Percentiles rank a stretch among this genome's conserved stretches.
Evolutionary conservation across 2,113 vertebrate species (phyloP).

Genomic region (Cebidichthys violaceus): DNA sequence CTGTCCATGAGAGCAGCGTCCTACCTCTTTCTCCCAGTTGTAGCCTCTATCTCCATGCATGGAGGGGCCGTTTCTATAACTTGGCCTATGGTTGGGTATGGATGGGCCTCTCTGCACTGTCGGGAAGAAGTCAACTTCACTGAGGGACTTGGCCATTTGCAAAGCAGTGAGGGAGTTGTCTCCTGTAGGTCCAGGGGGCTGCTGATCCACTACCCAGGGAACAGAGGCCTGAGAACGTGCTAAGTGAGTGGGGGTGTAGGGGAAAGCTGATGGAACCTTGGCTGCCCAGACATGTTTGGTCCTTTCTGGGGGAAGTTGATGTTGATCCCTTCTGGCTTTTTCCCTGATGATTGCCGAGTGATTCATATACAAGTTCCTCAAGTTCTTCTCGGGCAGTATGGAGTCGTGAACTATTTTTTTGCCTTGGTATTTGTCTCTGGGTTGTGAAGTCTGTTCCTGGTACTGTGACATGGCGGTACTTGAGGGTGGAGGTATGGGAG

Average conservation of each 20-base stretch:
- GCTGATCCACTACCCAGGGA: constrained; percentile 74
- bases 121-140: constrained; percentile 80
- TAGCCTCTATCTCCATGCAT: constrained; percentile 61
- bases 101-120: constrained; percentile 53
- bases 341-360: constrained; percentile 72
- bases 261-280: constrained; percentile 66
- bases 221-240: constrained; percentile 42
- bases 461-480: constrained; percentile 59
- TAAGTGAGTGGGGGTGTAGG: constrained; percentile 65
- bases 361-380: constrained; percentile 77
- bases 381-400: constrained; percentile 68
- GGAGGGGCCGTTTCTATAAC: constrained; percentile 71
- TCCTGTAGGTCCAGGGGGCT: constrained; percentile 58
- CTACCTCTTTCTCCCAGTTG: constrained; percentile 83
- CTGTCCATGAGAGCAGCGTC: background rate
- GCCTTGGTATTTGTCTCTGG: constrained; percentile 61
- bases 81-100: constrained; percentile 50
- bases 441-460: constrained; percentile 68
- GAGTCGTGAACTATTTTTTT: constrained; percentile 68
- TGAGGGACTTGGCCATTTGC: constrained; percentile 83
- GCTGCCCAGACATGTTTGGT: constrained; percentile 46
- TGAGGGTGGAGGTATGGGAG: constrained; percentile 61
- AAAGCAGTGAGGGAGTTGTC: constrained; percentile 86
- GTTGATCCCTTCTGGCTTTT: constrained; percentile 61
- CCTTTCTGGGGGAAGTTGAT: constrained; percentile 64